A percentile compares a stretch with the other conserved stretches of the same genome.
Conservation (phyloP, 2,888 invertebrate genomes). For the Liopterus haemorrhoidalis region DNA sequence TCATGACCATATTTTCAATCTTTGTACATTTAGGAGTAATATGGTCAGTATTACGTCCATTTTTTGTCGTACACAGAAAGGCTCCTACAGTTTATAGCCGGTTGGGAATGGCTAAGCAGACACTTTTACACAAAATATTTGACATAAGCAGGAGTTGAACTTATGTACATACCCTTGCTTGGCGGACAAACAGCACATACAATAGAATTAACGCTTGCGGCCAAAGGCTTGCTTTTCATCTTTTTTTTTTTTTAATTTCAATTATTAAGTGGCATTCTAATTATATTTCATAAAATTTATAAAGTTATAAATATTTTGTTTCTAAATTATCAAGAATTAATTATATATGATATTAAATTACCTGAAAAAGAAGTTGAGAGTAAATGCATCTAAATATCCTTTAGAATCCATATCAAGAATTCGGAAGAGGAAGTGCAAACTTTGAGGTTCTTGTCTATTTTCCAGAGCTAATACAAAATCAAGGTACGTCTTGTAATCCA, state of each 20-base stretch:
- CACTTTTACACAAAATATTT: too few relatives aligned
- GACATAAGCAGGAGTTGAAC: too few relatives aligned
- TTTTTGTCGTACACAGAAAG: too few relatives aligned
- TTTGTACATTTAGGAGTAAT: too few relatives aligned
- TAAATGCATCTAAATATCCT: slow-evolving; percentile 84
- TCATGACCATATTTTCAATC: too few relatives aligned
- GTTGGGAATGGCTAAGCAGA: too few relatives aligned
- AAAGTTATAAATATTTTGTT: slow-evolving; percentile 2
- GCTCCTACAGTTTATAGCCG: too few relatives aligned
- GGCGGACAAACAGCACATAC: too few relatives aligned
- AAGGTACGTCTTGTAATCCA: slow-evolving; percentile 96
- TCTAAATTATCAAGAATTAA: slow-evolving; percentile 4
- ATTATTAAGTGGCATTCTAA: slow-evolving; percentile 1
- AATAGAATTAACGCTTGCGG: too few relatives aligned
- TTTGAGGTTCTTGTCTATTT: slow-evolving; percentile 85
- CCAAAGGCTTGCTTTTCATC: too few relatives aligned
- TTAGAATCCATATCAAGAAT: slow-evolving; percentile 84
- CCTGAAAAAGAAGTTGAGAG: slow-evolving; percentile 87
- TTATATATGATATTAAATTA: slow-evolving; percentile 48
- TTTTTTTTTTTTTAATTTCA: not conserved
- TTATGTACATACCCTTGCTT: too few relatives aligned
- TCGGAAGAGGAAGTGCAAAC: slow-evolving; percentile 84
- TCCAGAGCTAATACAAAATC: slow-evolving; percentile 91
- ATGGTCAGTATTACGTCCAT: too few relatives aligned
- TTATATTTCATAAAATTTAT: slow-evolving; percentile 8